Conservation (phyloP, 1,140 invertebrate species). For the Propsilocerus akamusi region DNA sequence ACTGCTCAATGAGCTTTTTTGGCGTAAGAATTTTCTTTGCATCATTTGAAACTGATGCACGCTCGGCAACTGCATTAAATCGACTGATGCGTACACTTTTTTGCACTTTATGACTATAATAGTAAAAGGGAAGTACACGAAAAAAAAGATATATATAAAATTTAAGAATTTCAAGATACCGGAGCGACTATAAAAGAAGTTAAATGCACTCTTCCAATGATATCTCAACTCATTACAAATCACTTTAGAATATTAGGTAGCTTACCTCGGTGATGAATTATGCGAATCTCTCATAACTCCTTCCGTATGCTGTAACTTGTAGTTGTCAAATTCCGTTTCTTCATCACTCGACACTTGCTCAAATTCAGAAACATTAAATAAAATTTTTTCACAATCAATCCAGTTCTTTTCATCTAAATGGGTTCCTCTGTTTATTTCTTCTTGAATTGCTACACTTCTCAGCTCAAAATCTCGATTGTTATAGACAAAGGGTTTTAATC, state of each 20-base stretch:
- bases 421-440: slow-evolving; percentile 23
- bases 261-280: too few relatives aligned
- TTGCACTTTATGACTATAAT: too few relatives aligned
- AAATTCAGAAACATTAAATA: background rate
- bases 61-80: too few relatives aligned
- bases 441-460: slow-evolving; percentile 15
- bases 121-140: too few relatives aligned
- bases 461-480: slow-evolving; percentile 14
- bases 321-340: background rate
- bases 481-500: slow-evolving; percentile 7
- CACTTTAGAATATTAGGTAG: background rate
- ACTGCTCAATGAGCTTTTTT: slow-evolving; percentile 19
- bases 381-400: slow-evolving; percentile 13
- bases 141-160: too few relatives aligned
- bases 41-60: too few relatives aligned
- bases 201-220: too few relatives aligned
- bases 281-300: background rate
- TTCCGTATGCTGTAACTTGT: background rate
- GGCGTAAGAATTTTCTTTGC: slow-evolving; percentile 15
- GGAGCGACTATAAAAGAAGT: too few relatives aligned
- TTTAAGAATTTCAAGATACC: too few relatives aligned
- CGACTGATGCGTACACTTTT: too few relatives aligned
- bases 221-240: background rate
- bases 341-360: background rate
- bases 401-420: slow-evolving; percentile 25